phyloP scores from a whole-genome alignment of 2,888 invertebrate species.

The Tetragonisca angustula region DNA sequence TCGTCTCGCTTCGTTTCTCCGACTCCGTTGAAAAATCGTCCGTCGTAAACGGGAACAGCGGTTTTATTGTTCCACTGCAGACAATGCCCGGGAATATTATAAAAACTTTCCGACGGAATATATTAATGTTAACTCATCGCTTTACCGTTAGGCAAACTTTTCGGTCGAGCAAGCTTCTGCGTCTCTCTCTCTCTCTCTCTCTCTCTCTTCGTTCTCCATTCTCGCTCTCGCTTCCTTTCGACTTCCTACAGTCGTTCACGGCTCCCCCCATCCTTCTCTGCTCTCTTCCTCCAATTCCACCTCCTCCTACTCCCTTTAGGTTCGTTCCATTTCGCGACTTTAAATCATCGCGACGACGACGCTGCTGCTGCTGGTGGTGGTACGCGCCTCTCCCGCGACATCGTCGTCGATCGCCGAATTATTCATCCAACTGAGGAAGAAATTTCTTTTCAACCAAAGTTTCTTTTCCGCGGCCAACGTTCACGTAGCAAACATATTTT shows the following conservation, averaged over 20 bases:
- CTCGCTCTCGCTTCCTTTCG: neutral
- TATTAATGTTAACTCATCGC: conserved; percentile 84
- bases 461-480: neutral
- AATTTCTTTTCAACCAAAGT: conserved; percentile 29
- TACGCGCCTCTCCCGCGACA: conserved; percentile 18
- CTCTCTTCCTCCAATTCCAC: neutral
- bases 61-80: conserved; percentile 83
- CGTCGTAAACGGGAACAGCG: conserved; percentile 83
- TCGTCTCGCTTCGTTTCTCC: conserved; percentile 77
- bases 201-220: conserved; percentile 17
- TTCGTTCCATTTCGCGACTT: conserved; percentile 50
- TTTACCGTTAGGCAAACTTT: conserved; percentile 83
- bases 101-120: conserved; percentile 84
- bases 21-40: conserved; percentile 80
- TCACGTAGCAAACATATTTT: too few relatives aligned
- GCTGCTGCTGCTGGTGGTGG: too few relatives aligned
- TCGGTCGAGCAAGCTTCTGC: conserved; percentile 76
- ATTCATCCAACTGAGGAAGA: conserved; percentile 22
- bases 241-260: conserved; percentile 14
- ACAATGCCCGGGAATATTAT: conserved; percentile 83
- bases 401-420: conserved; percentile 39
- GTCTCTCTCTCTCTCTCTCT: conserved; percentile 56
- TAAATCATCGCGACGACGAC: conserved; percentile 38
- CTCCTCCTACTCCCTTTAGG: conserved; percentile 15
- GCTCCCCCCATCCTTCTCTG: conserved; percentile 22